Conservation (phyloP, 1,140 invertebrate genomes). For the Drosophila biarmipes region DNA sequence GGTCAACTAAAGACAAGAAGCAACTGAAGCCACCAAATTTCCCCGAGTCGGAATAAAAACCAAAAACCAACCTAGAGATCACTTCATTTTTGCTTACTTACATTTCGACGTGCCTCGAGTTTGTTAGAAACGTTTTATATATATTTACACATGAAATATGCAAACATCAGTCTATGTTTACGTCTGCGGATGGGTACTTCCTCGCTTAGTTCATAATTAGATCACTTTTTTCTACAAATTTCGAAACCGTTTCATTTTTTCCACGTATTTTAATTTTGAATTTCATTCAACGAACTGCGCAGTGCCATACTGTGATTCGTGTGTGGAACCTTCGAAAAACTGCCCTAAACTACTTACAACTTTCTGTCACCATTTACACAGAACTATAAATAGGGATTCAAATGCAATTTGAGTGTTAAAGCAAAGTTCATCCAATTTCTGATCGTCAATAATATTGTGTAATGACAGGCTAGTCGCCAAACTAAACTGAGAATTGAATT, state of each 20-base stretch:
- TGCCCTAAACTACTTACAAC: conserved; percentile 56
- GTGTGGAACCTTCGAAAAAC: conserved; percentile 34
- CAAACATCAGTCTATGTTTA: conserved; percentile 51
- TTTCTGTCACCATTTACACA: conserved; percentile 45
- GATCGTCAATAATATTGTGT: conserved; percentile 46
- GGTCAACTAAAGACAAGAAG: conserved; percentile 66
- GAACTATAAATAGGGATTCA: conserved; percentile 24
- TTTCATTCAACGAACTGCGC: conserved; percentile 28
- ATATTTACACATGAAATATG: conserved; percentile 67
- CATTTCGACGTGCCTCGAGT: conserved; percentile 80
- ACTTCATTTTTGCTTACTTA: conserved; percentile 73
- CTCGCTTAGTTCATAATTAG: conserved; percentile 66
- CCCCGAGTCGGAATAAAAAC: conserved; percentile 72
- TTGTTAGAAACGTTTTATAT: conserved; percentile 80
- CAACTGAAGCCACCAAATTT: conserved; percentile 80
- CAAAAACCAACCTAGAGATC: conserved; percentile 43
- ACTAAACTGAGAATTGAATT: conserved; percentile 52
- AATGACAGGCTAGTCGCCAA: conserved; percentile 36
- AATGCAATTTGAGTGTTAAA: conserved; percentile 69
- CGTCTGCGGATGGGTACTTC: conserved; percentile 52
- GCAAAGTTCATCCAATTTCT: conserved; percentile 62
- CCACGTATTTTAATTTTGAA: conserved; percentile 17
- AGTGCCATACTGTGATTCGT: conserved; percentile 22
- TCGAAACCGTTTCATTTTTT: conserved; percentile 40
- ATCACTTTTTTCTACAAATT: conserved; percentile 46